Evolutionary conservation across 2,797 vertebrate genomes (phyloP), one percentile per base, ranked within the genome.

Genomic region (Galagoides demidoff): DNA sequence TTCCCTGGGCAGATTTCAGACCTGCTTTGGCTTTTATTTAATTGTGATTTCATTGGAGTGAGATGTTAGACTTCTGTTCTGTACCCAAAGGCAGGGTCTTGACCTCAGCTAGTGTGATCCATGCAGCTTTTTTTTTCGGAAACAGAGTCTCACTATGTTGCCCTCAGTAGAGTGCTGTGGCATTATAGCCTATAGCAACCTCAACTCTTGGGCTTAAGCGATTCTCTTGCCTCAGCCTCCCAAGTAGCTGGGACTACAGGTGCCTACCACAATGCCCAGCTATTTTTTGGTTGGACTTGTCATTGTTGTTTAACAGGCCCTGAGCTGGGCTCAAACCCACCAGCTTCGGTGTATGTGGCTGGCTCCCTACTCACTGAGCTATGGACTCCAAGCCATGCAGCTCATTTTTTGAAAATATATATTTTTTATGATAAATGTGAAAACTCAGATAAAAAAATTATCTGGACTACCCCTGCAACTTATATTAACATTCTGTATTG

Each of bases 21-120:
- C 83, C 74, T 94, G 87, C 64, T 29, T 92, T 45, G 59, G 49
- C 92, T 90, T 85, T 96, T 78, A 45, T 76, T 89, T 83, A 27
- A 23, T 20, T 39, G 25, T 85, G 70, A 86, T 81, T 92, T 89
- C 89, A 52, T 22, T 83, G 93, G 74, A 86, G 79, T 31, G 57
- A 94, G 84, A 86, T 31, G 8, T 59, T 59, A 76, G 45, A n/a
- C 71, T 71, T 90, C 19, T 59, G 34, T 68, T 82, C 63, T 22
- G 8, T 25, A 71, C 64, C 31, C 27, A 14, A 45, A 59, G 83
- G 82, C 5, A 37, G 77, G 66, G 25, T 78, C 66, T 71, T 39
- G 37, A 82, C 34, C 45, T 84, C 39, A 63, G 45, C 78, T 31
- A 70, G 39, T 16, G 23, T 11, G 5, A 29, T 14, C 37, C 39